Evolutionary conservation across 1,140 invertebrate genomes (phyloP), one percentile per base, ranked within the genome.

Genomic region (Nomia melanderi): DNA sequence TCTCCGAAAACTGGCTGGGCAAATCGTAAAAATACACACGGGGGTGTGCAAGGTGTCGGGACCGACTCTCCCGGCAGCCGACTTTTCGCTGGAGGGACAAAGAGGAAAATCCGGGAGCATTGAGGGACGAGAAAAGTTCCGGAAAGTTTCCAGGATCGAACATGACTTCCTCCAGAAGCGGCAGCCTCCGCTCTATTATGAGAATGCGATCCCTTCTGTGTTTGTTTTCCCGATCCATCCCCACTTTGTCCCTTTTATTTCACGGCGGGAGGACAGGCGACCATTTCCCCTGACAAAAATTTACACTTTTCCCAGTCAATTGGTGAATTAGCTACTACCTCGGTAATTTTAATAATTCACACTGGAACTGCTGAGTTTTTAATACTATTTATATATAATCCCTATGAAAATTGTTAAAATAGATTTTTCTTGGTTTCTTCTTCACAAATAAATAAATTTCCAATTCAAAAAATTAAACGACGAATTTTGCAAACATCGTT

Each of bases 81-180:
- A 33, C 44, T 60, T 60, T 27, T 6, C 23, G 53, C 33, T 31
- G 53, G n/a, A 17, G 47, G n/a, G 27, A 39, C 50, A 66, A n/a
- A 50, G 29, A 12, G 33, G 53, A n/a, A 31, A 73, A 64, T 33
- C 39, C 54, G 20, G 20, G 53, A 50, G 33, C 23, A 47, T 50
- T n/a, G 12, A 50, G 57, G 27, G 63, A 77, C 53, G 57, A 20
- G 36, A 23, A 41, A 78, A 70, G 69, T 74, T 50, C 11, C 57
- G 72, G 65, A 83, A 84, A 84, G 77, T 84, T 84, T 83, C 50
- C 36, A 53, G 59, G 63, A 84, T 79, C 77, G 81, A 77, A 79
- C 81, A 84, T 54, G 82, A 83, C 77, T 79, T 79, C 72, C 69
- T 84, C 69, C 70, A 66, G 64, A 83, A 63, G 72, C 80, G 56